Evolutionary conservation across 2,797 vertebrate genomes (phyloP).

Genomic region (Rhinophrynus dorsalis): DNA sequence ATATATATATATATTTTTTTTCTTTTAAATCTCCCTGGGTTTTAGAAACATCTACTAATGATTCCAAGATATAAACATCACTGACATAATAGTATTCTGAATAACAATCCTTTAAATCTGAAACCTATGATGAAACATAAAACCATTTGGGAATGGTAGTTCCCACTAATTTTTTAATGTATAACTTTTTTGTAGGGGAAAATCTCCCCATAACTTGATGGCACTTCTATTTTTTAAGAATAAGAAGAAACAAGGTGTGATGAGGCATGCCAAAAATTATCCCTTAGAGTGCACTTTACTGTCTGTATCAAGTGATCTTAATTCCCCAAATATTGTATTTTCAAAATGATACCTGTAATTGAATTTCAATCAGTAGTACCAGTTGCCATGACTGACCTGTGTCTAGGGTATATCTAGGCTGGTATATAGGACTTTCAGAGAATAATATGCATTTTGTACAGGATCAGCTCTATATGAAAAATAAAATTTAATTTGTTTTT

Average conservation of each 20-base stretch:
- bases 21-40: no score
- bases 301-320: constrained; percentile 39
- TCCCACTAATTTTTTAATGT: no score
- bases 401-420: constrained; percentile 6
- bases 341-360: constrained; percentile 17
- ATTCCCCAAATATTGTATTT: constrained; percentile 28
- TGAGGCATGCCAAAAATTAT: constrained; percentile 47
- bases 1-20: no score
- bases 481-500: constrained; percentile 27
- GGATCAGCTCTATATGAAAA: constrained; percentile 44
- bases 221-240: constrained; percentile 14
- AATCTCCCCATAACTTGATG: constrained; percentile 11
- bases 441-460: constrained; percentile 41
- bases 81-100: neutral
- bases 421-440: constrained; percentile 20
- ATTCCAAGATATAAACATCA: constrained; percentile 24
- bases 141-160: neutral
- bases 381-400: constrained; percentile 21
- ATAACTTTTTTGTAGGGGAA: neutral
- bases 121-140: neutral
- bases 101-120: neutral
- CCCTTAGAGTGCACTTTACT: constrained; percentile 46
- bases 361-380: constrained; percentile 14
- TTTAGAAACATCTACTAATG: no score
- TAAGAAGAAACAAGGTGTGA: constrained; percentile 33